Evolutionary conservation across 2,888 invertebrate genomes (phyloP).

Genomic region (Diarsia brunnea): DNA sequence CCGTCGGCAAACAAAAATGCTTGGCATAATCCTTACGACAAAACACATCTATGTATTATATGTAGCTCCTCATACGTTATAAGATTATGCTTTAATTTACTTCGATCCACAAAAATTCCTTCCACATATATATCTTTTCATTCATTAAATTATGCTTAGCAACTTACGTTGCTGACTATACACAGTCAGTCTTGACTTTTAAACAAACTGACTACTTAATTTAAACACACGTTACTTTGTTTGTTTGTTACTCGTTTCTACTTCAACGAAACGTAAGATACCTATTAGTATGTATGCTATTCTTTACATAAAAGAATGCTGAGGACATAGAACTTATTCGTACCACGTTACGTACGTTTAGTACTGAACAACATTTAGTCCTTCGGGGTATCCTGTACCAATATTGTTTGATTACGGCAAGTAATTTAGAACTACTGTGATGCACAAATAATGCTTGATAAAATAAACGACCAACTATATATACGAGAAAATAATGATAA

Average conservation of each 20-base stretch:
- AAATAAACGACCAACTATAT: too few relatives aligned
- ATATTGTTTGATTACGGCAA: not conserved
- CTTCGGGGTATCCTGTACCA: not conserved
- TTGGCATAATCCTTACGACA: not conserved
- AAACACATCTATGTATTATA: not conserved
- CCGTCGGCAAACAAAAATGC: not conserved
- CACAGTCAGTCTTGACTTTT: constrained; percentile 11
- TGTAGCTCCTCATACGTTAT: not conserved
- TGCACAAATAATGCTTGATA: not conserved
- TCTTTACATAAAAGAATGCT: constrained; percentile 18
- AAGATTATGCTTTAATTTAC: not conserved
- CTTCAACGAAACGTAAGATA: constrained; percentile 6
- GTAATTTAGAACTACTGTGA: not conserved
- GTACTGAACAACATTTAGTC: not conserved
- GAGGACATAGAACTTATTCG: not conserved
- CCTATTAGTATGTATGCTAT: not conserved
- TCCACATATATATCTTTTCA: not conserved
- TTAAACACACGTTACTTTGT: constrained; percentile 13
- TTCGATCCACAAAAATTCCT: not conserved
- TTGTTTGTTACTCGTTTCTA: constrained; percentile 14
- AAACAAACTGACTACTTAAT: constrained; percentile 24
- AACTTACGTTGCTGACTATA: not conserved
- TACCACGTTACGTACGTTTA: not conserved
- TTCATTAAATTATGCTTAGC: too few relatives aligned
- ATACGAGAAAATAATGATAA: too few relatives aligned